Conservation (phyloP, 2,888 invertebrate species). For the Zaprionus obscuricornis region DNA sequence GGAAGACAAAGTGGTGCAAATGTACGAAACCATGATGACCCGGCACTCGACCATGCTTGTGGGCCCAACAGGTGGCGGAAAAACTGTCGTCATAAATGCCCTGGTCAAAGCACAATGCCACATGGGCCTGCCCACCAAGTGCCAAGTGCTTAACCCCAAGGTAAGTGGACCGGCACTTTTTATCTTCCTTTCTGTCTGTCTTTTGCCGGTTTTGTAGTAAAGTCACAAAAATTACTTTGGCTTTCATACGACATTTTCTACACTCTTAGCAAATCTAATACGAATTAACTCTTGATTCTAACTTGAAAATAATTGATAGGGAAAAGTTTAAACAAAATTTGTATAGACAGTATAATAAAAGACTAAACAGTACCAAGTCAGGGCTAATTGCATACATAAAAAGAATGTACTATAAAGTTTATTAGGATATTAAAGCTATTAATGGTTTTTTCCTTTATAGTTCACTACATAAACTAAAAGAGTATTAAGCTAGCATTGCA, state of each 20-base stretch:
- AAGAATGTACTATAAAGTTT: no score
- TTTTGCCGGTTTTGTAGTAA: no score
- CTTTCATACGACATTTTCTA: constrained; percentile 12
- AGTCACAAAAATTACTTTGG: constrained; percentile 35
- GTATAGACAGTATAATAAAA: no score
- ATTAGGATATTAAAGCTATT: no score
- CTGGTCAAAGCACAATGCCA: constrained; percentile 94
- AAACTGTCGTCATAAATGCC: constrained; percentile 93
- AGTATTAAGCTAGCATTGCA: constrained; percentile 15
- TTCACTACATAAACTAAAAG: no score
- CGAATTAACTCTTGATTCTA: no score
- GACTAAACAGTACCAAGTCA: no score
- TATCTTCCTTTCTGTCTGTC: neutral
- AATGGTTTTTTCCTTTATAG: no score
- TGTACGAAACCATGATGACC: constrained; percentile 97
- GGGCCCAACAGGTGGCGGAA: constrained; percentile 97
- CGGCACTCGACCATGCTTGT: constrained; percentile 96
- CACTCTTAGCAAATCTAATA: no score
- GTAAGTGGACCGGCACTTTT: constrained; percentile 64
- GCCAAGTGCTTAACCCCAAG: constrained; percentile 93
- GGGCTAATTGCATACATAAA: no score
- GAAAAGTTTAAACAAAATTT: no score
- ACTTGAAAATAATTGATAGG: no score
- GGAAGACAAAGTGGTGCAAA: constrained; percentile 97
- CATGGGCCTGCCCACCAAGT: constrained; percentile 91